phyloP scores from a whole-genome alignment of 2,888 invertebrate genomes.

The Phanerotoma sp. region DNA sequence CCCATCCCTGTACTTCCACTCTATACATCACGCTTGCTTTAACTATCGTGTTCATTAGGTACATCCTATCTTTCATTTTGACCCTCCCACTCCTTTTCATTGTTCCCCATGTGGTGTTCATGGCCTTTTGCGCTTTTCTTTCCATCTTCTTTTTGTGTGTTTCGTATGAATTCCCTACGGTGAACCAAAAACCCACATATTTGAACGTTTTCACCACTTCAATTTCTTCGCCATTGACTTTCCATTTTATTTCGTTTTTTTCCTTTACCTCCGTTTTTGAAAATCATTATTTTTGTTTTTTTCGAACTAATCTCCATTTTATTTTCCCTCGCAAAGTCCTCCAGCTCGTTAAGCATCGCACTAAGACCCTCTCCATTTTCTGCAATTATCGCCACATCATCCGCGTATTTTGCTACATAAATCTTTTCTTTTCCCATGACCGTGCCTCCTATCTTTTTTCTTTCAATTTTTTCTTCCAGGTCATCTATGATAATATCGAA shows the following conservation, averaged over 20 bases:
- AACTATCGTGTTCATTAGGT: background rate
- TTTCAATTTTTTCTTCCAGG: background rate
- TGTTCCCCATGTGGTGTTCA: background rate
- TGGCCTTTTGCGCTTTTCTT: background rate
- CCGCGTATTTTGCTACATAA: slow-evolving; percentile 5
- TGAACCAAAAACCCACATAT: slow-evolving; percentile 1
- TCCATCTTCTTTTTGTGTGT: background rate
- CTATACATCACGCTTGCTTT: background rate
- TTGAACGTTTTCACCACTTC: background rate
- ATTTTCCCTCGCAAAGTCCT: background rate
- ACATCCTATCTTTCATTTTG: background rate
- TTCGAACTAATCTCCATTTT: background rate
- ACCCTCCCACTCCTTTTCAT: background rate
- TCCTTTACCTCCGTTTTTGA: background rate
- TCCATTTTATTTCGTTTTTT: slow-evolving; percentile 1
- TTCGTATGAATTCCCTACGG: background rate
- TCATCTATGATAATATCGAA: background rate
- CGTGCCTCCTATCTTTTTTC: slow-evolving; percentile 1
- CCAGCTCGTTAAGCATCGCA: background rate
- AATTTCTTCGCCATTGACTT: background rate
- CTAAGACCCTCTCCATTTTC: background rate
- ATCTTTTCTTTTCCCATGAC: slow-evolving; percentile 8
- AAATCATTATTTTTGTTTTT: slow-evolving; percentile 1
- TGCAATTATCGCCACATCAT: slow-evolving; percentile 8
- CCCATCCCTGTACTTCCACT: slow-evolving; percentile 6